These are phyloP conservation scores for Chanos chanos DNA, from an alignment of 2,797 vertebrate species.

Conservation along the genomic window DNA sequence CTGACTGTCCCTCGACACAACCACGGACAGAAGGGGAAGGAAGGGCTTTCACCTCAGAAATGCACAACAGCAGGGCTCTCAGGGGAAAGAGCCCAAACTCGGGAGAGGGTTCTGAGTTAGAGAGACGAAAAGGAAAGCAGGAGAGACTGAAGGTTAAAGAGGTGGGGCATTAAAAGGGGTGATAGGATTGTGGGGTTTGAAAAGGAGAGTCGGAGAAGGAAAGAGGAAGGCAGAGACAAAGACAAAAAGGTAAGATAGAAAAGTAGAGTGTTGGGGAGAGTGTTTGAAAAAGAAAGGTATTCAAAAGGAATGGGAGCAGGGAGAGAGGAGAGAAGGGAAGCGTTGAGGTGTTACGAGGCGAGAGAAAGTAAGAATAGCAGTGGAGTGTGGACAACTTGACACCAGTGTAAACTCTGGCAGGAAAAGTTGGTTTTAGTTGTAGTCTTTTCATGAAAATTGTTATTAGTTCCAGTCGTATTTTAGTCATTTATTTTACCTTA, in stretches of 20 bases:
- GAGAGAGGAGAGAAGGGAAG: neutral
- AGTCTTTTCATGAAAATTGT: too few species aligned
- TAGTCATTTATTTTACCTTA: too few species aligned
- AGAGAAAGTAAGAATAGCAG: too few species aligned
- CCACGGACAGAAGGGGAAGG: neutral
- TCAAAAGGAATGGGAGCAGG: neutral
- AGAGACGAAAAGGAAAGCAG: slow-evolving; percentile 10
- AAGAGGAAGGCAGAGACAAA: neutral
- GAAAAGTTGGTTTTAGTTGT: too few species aligned
- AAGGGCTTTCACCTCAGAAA: slow-evolving; percentile 28
- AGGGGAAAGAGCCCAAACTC: neutral
- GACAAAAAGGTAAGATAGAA: neutral
- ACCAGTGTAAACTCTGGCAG: too few species aligned
- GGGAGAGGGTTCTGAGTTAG: neutral
- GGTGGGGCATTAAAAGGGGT: neutral
- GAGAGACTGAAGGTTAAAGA: neutral
- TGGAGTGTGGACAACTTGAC: neutral
- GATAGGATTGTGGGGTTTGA: neutral
- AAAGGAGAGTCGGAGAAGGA: too few species aligned
- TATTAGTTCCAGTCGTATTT: too few species aligned
- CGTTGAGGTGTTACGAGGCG: too few species aligned
- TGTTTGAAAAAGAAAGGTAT: neutral
- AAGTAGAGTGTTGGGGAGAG: slow-evolving; percentile 22
- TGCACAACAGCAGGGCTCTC: slow-evolving; percentile 1
- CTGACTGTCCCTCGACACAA: slow-evolving; percentile 16